Conservation (phyloP, 1,140 invertebrate species). For the Drosophila asahinai region DNA sequence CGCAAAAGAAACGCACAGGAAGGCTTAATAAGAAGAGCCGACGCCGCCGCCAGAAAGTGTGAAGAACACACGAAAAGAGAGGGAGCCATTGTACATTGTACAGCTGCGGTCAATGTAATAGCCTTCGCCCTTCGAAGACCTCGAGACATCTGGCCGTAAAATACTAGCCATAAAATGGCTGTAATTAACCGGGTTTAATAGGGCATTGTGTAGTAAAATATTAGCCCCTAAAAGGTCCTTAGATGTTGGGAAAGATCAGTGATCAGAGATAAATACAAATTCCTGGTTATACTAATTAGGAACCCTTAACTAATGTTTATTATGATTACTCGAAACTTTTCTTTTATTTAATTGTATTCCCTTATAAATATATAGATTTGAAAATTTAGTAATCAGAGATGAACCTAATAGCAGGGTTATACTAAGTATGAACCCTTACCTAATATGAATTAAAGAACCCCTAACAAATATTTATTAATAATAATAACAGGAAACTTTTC, state of each 20-base stretch:
- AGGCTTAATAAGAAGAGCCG: slow-evolving; percentile 41
- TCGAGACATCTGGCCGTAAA: slow-evolving; percentile 18
- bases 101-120: slow-evolving; percentile 34
- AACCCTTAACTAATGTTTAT: not conserved
- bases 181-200: slow-evolving; percentile 15
- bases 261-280: not conserved
- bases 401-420: too few relatives aligned
- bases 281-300: not conserved
- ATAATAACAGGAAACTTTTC: too few relatives aligned
- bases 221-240: not conserved
- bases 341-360: not conserved
- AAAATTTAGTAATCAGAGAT: too few relatives aligned
- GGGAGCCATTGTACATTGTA: slow-evolving; percentile 7
- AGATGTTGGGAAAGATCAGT: not conserved
- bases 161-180: not conserved
- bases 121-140: not conserved
- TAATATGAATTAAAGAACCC: too few relatives aligned
- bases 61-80: slow-evolving; percentile 14
- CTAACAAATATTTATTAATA: not conserved
- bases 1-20: slow-evolving; percentile 62
- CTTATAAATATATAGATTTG: not conserved
- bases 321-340: too few relatives aligned
- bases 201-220: not conserved
- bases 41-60: slow-evolving; percentile 8
- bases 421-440: too few relatives aligned